phyloP scores from a whole-genome alignment of 2,113 vertebrate genomes.

The Passerina amoena region DNA sequence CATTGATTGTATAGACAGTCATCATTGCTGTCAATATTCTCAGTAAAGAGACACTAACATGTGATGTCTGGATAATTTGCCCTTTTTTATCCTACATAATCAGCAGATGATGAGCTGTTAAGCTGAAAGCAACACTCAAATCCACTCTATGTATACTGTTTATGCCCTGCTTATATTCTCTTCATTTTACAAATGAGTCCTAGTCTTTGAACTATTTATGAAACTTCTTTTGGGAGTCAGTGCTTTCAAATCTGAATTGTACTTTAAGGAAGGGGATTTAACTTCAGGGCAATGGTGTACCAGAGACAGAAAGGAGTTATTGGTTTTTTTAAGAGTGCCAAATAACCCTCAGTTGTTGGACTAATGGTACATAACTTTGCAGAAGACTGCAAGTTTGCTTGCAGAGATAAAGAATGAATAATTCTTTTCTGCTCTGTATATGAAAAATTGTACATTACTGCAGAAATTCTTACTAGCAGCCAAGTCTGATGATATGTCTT shows the following conservation, averaged over 20 bases:
- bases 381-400: neutral
- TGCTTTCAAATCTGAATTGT: neutral
- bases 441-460: neutral
- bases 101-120: neutral
- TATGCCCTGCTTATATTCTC: neutral
- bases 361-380: neutral
- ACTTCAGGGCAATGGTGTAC: neutral
- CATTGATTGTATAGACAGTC: neutral
- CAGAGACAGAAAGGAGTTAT: neutral
- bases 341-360: neutral
- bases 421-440: neutral
- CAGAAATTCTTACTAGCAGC: constrained; percentile 17
- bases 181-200: neutral
- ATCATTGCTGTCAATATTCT: neutral
- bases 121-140: neutral
- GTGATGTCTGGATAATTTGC: neutral
- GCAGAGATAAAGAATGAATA: neutral
- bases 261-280: neutral
- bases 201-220: neutral
- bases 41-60: neutral
- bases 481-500: constrained; percentile 14
- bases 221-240: neutral
- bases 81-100: neutral
- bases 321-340: neutral
- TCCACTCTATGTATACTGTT: neutral